Evolutionary conservation across 1,140 invertebrate genomes (phyloP), one percentile per base, ranked within the genome.

Genomic region (Halyomorpha halys): DNA sequence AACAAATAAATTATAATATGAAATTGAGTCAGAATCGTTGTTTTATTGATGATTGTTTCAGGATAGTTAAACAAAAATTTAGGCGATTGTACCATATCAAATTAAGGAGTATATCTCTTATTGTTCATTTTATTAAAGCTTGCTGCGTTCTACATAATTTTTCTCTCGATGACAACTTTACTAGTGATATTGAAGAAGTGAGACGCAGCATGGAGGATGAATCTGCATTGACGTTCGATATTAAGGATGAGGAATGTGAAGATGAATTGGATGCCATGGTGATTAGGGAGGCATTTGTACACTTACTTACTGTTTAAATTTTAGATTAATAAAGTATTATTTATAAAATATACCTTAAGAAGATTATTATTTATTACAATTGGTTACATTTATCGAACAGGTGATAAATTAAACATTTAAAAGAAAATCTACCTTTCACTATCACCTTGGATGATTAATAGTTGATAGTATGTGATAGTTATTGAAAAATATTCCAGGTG

Each of bases 101-200:
- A 60, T 59, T 71, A 47, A 64, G 39, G 27, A 66, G 44, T 34
- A 68, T 66, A 18, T 21, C 51, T 5, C 30, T 39, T 0, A 69
- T 68, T 54, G 68, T 67, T 51, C 61, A 66, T 44, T 71, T 66
- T 49, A 68, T 71, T 23, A 47, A 67, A 14, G 61, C 65, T 15
- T 69, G 67, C 30, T 71, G 70, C 56, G 65, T 71, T 11, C 56
- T 69, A n/a, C 67, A 69, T 53, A 69, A 68, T 72, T 73, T 69
- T 73, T 71, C 70, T 68, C 11, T 59, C 18, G 18, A 59, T 23
- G 51, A 53, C 9, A 18, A 18, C 18, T 53, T 53, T 53, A 44
- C 16, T 8, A 11, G 8, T 16, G 16, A 11, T 44, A 16, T 16
- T 8, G 44, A 44, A 44, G 44, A 44, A 16, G 9, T 8, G 8